Percentiles rank a stretch among this genome's conserved stretches.
phyloP scores from a whole-genome alignment of 2,797 vertebrate genomes.

The Carcharodon carcharias region DNA sequence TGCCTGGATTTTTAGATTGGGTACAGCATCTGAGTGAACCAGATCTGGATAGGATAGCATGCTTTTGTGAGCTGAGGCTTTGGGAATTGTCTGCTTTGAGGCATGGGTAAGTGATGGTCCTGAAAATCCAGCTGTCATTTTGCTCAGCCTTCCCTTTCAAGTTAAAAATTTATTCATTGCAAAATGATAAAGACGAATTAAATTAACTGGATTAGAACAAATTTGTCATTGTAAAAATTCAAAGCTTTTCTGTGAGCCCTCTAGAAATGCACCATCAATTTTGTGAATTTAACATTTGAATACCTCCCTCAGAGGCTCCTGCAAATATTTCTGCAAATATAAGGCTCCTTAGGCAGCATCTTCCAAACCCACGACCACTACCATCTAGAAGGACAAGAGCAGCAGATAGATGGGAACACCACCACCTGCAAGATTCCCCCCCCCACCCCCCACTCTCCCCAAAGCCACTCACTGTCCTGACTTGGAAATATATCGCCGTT shows the following conservation, averaged over 20 bases:
- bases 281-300: background rate
- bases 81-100: background rate
- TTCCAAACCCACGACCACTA: too few species aligned
- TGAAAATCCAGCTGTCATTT: background rate
- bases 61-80: background rate
- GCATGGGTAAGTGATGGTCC: background rate
- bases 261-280: background rate
- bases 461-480: too few species aligned
- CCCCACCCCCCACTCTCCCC: too few species aligned
- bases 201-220: background rate
- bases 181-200: background rate
- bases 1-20: too few species aligned
- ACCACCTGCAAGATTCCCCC: too few species aligned
- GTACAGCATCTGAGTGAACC: background rate
- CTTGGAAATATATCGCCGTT: too few species aligned
- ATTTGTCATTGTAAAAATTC: background rate
- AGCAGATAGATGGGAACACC: too few species aligned
- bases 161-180: background rate
- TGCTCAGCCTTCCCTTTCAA: background rate
- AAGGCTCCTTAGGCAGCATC: too few species aligned
- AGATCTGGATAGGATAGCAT: background rate
- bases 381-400: too few species aligned
- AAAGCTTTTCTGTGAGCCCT: background rate
- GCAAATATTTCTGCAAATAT: background rate
- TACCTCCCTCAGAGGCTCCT: background rate